Percentiles rank a stretch among this genome's conserved stretches.
Conservation (phyloP, 2,113 vertebrate species). For the Megaleporinus macrocephalus region DNA sequence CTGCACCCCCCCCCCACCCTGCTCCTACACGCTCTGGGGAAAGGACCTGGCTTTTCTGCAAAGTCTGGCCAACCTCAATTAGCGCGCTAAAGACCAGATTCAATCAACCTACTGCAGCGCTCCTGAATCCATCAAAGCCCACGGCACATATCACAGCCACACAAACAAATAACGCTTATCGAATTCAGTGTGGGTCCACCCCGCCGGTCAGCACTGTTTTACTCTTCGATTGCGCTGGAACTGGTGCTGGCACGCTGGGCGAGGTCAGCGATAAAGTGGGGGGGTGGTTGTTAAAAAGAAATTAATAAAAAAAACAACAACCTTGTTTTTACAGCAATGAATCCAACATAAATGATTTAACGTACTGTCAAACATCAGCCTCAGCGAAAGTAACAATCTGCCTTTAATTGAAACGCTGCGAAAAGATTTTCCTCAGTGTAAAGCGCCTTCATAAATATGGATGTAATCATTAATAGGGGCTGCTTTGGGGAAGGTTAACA, state of each 20-base stretch:
- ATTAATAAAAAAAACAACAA: not conserved
- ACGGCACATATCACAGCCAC: conserved; percentile 36
- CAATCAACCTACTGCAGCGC: conserved; percentile 51
- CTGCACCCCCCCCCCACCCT: conserved; percentile 38
- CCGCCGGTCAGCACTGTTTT: conserved; percentile 10
- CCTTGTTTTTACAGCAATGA: conserved; percentile 26
- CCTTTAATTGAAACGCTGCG: conserved; percentile 44
- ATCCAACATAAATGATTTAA: conserved; percentile 40
- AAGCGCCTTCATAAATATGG: conserved; percentile 52
- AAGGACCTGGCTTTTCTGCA: conserved; percentile 41
- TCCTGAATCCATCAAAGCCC: conserved; percentile 30
- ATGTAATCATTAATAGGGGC: conserved; percentile 52
- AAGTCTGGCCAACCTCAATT: conserved; percentile 49
- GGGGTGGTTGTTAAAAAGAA: too few species aligned
- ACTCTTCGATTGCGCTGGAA: conserved; percentile 33
- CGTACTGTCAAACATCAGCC: conserved; percentile 37
- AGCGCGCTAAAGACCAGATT: conserved; percentile 52
- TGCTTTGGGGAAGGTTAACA: conserved; percentile 58
- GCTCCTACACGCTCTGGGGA: conserved; percentile 24
- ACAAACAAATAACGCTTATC: conserved; percentile 44
- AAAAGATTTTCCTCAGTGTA: conserved; percentile 40
- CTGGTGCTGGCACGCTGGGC: not conserved
- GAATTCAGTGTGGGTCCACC: conserved; percentile 40
- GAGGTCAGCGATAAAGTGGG: conserved; percentile 15
- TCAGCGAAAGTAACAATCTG: conserved; percentile 28